These are phyloP conservation scores for Sitobion miscanthi DNA, from an alignment of 1,140 invertebrate species.

Conservation along the genomic window DNA sequence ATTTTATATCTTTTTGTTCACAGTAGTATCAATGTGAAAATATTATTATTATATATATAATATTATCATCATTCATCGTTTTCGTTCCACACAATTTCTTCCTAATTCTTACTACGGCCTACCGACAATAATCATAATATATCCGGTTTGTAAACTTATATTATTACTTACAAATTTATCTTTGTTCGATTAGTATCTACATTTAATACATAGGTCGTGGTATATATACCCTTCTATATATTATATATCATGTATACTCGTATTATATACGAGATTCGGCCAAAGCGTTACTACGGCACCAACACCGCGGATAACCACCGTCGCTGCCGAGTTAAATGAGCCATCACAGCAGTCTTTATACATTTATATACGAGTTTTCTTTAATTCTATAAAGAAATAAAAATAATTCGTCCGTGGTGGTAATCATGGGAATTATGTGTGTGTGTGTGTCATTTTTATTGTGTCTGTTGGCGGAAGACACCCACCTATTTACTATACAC, in stretches of 20 bases:
- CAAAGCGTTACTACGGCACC: no score
- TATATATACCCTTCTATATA: background rate
- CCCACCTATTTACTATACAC: constrained; percentile 25
- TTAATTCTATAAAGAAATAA: constrained; percentile 48
- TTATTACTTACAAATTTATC: constrained; percentile 36
- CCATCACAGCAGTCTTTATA: constrained; percentile 29
- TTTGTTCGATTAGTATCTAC: constrained; percentile 43
- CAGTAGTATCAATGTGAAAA: background rate
- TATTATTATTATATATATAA: background rate
- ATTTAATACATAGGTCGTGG: background rate
- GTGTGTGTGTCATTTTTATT: constrained; percentile 42
- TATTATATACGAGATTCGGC: background rate
- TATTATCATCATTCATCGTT: background rate
- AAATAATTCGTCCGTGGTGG: constrained; percentile 24
- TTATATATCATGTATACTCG: background rate
- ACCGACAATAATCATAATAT: constrained; percentile 37
- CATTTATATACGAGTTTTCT: constrained; percentile 19
- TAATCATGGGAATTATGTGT: constrained; percentile 52
- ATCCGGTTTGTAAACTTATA: constrained; percentile 30
- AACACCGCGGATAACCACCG: constrained; percentile 16
- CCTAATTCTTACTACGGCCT: constrained; percentile 12
- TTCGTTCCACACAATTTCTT: constrained; percentile 29
- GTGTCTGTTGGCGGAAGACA: constrained; percentile 36
- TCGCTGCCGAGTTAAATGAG: constrained; percentile 33
- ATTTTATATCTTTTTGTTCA: background rate